phyloP scores from a whole-genome alignment of 1,140 invertebrate genomes.

The fruit fly (Drosophila melanogaster) region Release_6_plus_ISO1_MT NT_033779.5:447501-448000 shows the following conservation, averaged over 20 bases:
- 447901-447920: slow-evolving; percentile 63
- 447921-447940: slow-evolving; percentile 75
- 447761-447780: slow-evolving; percentile 38
- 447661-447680: slow-evolving; percentile 10
- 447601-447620: background rate
- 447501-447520: slow-evolving; percentile 20
- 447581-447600: background rate
- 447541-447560: slow-evolving; percentile 14
- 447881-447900: slow-evolving; percentile 58
- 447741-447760: slow-evolving; percentile 51
- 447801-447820: slow-evolving; percentile 50
- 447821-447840: slow-evolving; percentile 84
- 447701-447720: slow-evolving; percentile 60
- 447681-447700: slow-evolving; percentile 64
- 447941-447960: slow-evolving; percentile 85
- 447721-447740: slow-evolving; percentile 84
- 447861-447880: slow-evolving; percentile 37
- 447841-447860: slow-evolving; percentile 73
- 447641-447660: slow-evolving; percentile 17
- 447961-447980: slow-evolving; percentile 79
- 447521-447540: slow-evolving; percentile 3
- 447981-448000: slow-evolving; percentile 62
- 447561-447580: slow-evolving; percentile 12
- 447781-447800: slow-evolving; percentile 33
- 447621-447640: slow-evolving; percentile 12